These are phyloP conservation scores for Mus minutoides DNA, from an alignment of 2,797 vertebrate genomes.

Conservation along the genomic window DNA sequence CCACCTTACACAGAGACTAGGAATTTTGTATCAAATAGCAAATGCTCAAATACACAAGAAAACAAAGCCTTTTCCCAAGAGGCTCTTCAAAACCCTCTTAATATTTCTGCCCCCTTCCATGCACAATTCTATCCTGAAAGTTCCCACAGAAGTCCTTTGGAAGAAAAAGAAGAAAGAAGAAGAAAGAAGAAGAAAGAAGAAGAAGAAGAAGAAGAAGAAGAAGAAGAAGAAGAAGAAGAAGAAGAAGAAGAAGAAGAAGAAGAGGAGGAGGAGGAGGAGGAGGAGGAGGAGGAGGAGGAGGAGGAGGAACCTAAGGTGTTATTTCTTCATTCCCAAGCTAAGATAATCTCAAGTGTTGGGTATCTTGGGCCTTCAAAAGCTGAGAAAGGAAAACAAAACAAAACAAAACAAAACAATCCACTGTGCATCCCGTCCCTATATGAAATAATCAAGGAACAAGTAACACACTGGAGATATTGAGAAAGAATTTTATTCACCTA, in stretches of 20 bases:
- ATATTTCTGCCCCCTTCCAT: too few relatives aligned
- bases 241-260: too few relatives aligned
- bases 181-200: too few relatives aligned
- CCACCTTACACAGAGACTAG: background rate
- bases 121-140: background rate
- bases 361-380: background rate
- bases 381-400: background rate
- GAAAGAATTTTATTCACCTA: constrained; percentile 51
- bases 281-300: too few relatives aligned
- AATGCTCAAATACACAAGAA: background rate
- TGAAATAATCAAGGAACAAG: background rate
- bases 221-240: too few relatives aligned
- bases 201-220: too few relatives aligned
- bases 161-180: background rate
- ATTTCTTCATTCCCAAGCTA: fast-evolving
- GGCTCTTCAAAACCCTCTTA: background rate
- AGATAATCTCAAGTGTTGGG: background rate
- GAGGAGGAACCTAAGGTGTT: fast-evolving
- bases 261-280: too few relatives aligned
- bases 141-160: background rate
- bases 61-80: background rate
- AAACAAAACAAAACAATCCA: too few relatives aligned
- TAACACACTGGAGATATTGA: background rate
- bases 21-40: fast-evolving
- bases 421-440: fast-evolving